Base-by-base conservation (phyloP, 2,797 vertebrate species). In the Cetoscarus ocellatus region DNA sequence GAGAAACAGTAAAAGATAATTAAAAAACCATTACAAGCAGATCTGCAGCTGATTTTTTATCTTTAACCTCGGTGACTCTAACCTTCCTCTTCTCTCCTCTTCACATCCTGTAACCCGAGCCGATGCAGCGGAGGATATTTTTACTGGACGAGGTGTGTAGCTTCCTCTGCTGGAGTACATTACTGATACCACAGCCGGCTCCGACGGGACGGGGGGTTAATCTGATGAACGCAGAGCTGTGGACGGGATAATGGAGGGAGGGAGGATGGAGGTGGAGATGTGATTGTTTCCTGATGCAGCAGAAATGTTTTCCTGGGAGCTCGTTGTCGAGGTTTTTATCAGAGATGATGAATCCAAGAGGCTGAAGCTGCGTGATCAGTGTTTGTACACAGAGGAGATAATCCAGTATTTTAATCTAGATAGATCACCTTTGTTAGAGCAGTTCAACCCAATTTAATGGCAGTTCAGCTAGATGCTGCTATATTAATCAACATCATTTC, bases 161-260 rank as follows among this genome's bases (percentile, higher is more conserved):
- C 72, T 66, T 78, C 71, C 55, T 73, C 52, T 39, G 34, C 50
- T 18, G 52, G 43, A 42, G 59, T 35, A 50, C 55, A 65, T 61
- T 47, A 65, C 15, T 43, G 57, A 42, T 7, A 40, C 11, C 11
- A 34, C 65, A 13, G 36, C 67, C 47, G 4, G 3, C 49, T 48
- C 45, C 1, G 39, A 27, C 13, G 47, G 44, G 6, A 43, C 8
- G 42, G 42, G n/a, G 11, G 59, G 50, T 61, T 74, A 62, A 80
- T 80, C 57, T 53, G 57, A 82, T 69, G 67, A 75, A 58, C 3
- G 38, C 6, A 70, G 40, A 17, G 76, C 56, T 62, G 67, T 67
- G 42, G 75, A 68, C 48, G 62, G 44, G 54, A 65, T 76, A 51
- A 67, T 73, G 69, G 68, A 59, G 39, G 73, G 38, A 40, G 49